Evolutionary conservation across 2,888 invertebrate species (phyloP), one percentile per base, ranked within the genome.

Genomic region (Lacanobia wlatinum): DNA sequence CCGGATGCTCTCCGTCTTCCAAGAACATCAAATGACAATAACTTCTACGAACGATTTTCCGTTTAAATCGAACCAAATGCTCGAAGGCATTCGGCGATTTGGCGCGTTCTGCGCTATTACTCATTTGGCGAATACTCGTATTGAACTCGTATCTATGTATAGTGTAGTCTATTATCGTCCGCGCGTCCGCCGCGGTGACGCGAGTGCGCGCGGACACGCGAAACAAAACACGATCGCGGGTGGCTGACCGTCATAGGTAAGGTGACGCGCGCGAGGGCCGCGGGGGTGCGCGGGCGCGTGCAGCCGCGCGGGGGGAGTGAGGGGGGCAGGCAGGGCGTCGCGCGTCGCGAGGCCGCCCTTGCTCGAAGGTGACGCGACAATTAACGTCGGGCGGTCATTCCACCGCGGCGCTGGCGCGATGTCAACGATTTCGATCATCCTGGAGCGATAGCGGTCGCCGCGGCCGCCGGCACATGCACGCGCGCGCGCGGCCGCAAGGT

Each of bases 381-480:
- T 95, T 95, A 95, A 92, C 94, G 93, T 87, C 90, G 92, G 91
- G 92, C 94, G 95, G 95, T 95, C 94, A 94, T 94, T 94, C 92
- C 94, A 88, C 94, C 89, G 91, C 90, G 88, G 78, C 75, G 86
- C 90, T 94, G 95, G 94, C 94, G 93, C 94, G 94, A 88, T 94
- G 95, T 94, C 96, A 95, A 95, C 94, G 95, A 95, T 94, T 93
- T 90, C 93, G 94, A 94, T 94, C 94, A 92, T 91, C 93, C 93
- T 90, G 92, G 87, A 85, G 90, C 92, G 94, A 92, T 92, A 91
- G 91, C 90, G 89, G 81, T 86, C 92, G 91, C 90, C 89, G 90
- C 90, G 92, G 91, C 90, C 89, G 90, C 90, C 91, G 91, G 89
- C 90, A 90, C 82, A 80, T 88, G 88, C 88, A 79, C 80, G 76